Percentiles rank a stretch among this genome's conserved stretches.
These are phyloP conservation scores for Chaenogobius annularis DNA, from an alignment of 2,113 vertebrate species.

Conservation along the genomic window DNA sequence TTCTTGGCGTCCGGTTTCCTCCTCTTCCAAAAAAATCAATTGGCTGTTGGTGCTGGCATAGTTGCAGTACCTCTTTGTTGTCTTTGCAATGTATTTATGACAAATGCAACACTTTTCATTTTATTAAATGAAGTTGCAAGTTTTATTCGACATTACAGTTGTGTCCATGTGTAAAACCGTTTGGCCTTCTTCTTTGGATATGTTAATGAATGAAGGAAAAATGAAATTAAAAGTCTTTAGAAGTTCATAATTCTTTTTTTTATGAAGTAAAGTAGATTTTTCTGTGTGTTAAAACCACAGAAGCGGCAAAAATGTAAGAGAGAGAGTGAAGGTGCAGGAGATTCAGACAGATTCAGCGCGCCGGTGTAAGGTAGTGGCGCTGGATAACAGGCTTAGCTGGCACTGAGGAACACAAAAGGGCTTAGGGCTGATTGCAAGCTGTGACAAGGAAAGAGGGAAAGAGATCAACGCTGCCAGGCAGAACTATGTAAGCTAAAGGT, in stretches of 20 bases:
- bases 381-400: constrained; percentile 69
- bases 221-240: no score
- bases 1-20: no score
- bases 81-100: no score
- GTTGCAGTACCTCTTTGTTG: no score
- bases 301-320: background rate
- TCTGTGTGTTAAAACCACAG: background rate
- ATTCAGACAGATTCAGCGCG: constrained; percentile 29
- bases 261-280: background rate
- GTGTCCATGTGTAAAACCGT: no score
- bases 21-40: no score
- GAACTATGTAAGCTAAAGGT: constrained; percentile 55
- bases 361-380: constrained; percentile 54
- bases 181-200: no score
- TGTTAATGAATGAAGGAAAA: no score
- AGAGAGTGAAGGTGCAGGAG: constrained; percentile 22
- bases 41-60: no score
- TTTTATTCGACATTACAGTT: no score
- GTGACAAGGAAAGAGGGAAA: constrained; percentile 63
- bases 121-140: no score
- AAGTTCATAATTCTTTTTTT: background rate
- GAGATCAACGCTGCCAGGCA: constrained; percentile 64
- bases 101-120: no score
- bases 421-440: constrained; percentile 62
- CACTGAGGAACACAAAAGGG: constrained; percentile 65